These are phyloP conservation scores for Tachyglossus aculeatus DNA, from an alignment of 2,797 vertebrate species.

Conservation along the genomic window DNA sequence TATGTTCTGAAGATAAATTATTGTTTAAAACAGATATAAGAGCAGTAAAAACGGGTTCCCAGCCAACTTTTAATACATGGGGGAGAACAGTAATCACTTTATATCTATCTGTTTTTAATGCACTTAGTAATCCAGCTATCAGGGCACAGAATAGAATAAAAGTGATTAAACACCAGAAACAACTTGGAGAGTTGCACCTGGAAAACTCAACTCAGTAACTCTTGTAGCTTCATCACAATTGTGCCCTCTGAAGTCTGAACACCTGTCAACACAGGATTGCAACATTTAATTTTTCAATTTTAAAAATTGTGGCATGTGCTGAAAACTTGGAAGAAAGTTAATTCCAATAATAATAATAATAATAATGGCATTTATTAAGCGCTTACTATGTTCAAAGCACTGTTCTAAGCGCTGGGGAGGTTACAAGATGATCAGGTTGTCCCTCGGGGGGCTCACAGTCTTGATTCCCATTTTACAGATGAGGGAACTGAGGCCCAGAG, in stretches of 20 bases:
- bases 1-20: constrained; percentile 21
- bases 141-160: neutral
- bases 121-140: neutral
- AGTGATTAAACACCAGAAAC: neutral
- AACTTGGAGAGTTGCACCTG: neutral
- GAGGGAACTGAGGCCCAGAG: too few species aligned
- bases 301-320: neutral
- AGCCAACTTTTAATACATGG: neutral
- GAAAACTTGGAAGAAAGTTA: neutral
- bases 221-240: too few species aligned
- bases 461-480: too few species aligned
- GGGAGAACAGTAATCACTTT: neutral
- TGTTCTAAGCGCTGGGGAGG: too few species aligned
- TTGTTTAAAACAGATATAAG: neutral
- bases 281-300: neutral
- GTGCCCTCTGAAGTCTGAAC: neutral
- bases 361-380: too few species aligned
- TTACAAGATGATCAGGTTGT: too few species aligned
- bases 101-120: neutral
- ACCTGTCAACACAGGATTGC: neutral
- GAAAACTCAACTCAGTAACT: neutral
- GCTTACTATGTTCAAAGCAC: too few species aligned
- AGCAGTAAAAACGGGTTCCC: neutral
- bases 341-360: too few species aligned
- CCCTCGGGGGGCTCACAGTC: too few species aligned